A percentile compares a stretch with the other conserved stretches of the same genome.
Evolutionary conservation across 2,797 vertebrate species (phyloP).

Genomic region (Tenualosa thibaudeaui): DNA sequence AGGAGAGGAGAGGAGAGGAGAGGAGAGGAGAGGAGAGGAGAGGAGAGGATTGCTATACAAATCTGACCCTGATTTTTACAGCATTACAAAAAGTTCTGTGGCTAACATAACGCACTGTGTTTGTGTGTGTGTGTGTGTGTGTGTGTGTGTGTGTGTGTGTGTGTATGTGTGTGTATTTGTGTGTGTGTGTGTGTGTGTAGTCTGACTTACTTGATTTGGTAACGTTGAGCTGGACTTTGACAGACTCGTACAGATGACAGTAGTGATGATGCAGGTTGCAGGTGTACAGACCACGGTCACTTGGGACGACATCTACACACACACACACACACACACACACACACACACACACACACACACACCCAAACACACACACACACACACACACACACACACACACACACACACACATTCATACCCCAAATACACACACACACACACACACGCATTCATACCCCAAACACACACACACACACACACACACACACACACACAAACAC

Average conservation of each 20-base stretch:
- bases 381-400: constrained; percentile 6
- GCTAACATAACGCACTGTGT: too few species aligned
- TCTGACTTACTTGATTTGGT: constrained; percentile 80
- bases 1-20: neutral
- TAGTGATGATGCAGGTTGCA: constrained; percentile 96
- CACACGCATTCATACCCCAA: too few species aligned
- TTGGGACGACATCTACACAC: constrained; percentile 75
- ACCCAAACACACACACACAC: neutral
- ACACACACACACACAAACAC: constrained; percentile 11
- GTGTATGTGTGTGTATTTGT: constrained; percentile 3
- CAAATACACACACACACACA: constrained; percentile 51
- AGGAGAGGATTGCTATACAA: too few species aligned
- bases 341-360: constrained; percentile 13
- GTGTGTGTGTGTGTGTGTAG: neutral
- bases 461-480: constrained; percentile 8
- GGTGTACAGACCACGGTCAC: constrained; percentile 86
- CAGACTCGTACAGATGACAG: constrained; percentile 87
- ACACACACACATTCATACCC: constrained; percentile 7
- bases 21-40: neutral
- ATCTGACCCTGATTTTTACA: too few species aligned
- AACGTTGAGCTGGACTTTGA: constrained; percentile 83
- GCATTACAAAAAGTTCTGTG: too few species aligned
- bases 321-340: constrained; percentile 26
- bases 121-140: too few species aligned
- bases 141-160: neutral